A percentile compares a stretch with the other conserved stretches of the same genome.
Evolutionary conservation across 2,113 vertebrate genomes (phyloP).

Genomic region (Promerops cafer): DNA sequence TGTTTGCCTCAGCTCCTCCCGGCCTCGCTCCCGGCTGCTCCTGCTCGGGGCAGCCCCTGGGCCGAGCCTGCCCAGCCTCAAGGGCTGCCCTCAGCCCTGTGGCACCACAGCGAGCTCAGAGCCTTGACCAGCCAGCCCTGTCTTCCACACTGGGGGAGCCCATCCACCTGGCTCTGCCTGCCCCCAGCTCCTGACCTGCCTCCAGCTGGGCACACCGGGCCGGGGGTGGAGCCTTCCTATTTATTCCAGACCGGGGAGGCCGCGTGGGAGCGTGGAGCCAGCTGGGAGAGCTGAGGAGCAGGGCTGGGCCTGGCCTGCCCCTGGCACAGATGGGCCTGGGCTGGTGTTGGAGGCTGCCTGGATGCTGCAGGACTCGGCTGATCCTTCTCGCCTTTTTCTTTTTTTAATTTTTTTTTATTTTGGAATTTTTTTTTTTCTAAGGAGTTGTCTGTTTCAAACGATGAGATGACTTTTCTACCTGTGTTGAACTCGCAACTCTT

Average conservation of each 20-base stretch:
- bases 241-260: neutral
- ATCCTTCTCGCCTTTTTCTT: neutral
- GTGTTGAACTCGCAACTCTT: neutral
- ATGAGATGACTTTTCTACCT: conserved; percentile 26
- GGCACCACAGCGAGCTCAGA: neutral
- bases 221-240: neutral
- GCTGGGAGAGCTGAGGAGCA: neutral
- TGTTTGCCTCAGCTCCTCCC: neutral
- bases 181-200: neutral
- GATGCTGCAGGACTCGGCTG: neutral
- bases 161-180: neutral
- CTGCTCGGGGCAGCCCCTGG: neutral
- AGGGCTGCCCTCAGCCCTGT: rapidly evolving
- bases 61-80: neutral
- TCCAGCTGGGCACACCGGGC: rapidly evolving
- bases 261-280: rapidly evolving
- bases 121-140: rapidly evolving
- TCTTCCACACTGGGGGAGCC: neutral
- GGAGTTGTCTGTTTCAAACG: neutral
- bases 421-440: neutral
- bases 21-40: neutral
- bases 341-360: neutral
- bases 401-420: neutral
- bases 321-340: neutral
- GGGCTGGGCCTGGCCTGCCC: neutral